Evolutionary conservation across 1,140 invertebrate genomes (phyloP), one percentile per base, ranked within the genome.

Genomic region (Drosophila bipectinata): DNA sequence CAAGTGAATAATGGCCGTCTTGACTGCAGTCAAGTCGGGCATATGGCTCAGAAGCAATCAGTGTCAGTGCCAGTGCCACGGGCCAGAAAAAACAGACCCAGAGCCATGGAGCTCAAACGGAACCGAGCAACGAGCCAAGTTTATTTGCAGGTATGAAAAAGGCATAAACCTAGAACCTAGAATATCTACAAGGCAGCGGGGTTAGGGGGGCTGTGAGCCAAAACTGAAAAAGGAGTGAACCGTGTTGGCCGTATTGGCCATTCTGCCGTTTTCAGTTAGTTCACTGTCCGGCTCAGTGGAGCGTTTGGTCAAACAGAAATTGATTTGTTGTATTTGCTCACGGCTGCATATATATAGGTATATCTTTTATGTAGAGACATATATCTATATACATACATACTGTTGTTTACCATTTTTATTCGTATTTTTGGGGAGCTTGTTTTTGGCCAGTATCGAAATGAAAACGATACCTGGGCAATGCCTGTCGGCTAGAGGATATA

Each of bases 271-370:
- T 76, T 71, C 57, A 82, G 64, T 82, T 82, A 74, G 73, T 57
- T 74, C 45, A 61, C 44, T 76, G 79, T 81, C 41, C 74, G 60
- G 73, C 79, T 79, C 79, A 83, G 41, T 83, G 79, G 68, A 83
- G 79, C 79, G 79, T 59, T 79, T 55, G 75, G 79, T 83, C 79
- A 83, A 83, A 83, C 79, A 83, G 79, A 83, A 83, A 83, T 83
- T 82, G 79, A 82, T 82, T 82, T 82, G 69, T 78, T 68, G 58
- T 74, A 62, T 69, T 47, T 79, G 55, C 52, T 59, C 48, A 57
- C 30, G 73, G 60, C 39, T 60, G 44, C 79, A 77, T 77, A 71
- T 53, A 34, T 72, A 48, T 60, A n/a, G n/a, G n/a, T n/a, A 59
- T 69, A 24, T 54, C 26, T 28, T 28, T 28, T 28, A 3, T 45